Evolutionary conservation across 2,888 invertebrate genomes (phyloP).

Genomic region (Metopia argyrocephala): DNA sequence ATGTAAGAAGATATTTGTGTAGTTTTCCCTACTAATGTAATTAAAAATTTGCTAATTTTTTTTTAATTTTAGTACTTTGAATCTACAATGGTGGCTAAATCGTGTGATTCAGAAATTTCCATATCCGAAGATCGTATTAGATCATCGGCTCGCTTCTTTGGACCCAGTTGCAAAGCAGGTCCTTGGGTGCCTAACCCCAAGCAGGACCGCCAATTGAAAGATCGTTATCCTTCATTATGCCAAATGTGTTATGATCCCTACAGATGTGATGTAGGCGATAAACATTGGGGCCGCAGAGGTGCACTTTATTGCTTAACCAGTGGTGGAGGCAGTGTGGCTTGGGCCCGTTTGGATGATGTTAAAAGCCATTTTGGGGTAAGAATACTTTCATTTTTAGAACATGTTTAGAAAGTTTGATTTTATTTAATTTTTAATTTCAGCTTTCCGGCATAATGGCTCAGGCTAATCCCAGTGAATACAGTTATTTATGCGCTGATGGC

Average conservation of each 20-base stretch:
- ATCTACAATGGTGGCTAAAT: constrained; percentile 84
- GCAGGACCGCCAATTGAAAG: constrained; percentile 83
- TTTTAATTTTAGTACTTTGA: constrained; percentile 84
- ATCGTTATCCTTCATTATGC: constrained; percentile 85
- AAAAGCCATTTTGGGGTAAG: constrained; percentile 83
- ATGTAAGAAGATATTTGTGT: constrained; percentile 80
- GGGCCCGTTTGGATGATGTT: constrained; percentile 87
- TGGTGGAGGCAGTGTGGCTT: constrained; percentile 89
- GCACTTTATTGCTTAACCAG: constrained; percentile 88
- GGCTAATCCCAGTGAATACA: constrained; percentile 80
- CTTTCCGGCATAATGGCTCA: constrained; percentile 76
- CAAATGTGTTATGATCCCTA: constrained; percentile 83
- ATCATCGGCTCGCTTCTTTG: constrained; percentile 87
- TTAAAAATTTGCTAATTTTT: background rate
- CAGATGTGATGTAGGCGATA: constrained; percentile 84
- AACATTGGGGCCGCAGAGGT: constrained; percentile 90
- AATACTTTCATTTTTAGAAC: constrained; percentile 39
- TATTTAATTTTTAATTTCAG: constrained; percentile 56
- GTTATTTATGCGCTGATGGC: constrained; percentile 88
- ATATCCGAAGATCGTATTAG: constrained; percentile 88
- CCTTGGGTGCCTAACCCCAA: constrained; percentile 86
- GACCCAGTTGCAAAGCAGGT: constrained; percentile 90
- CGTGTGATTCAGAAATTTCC: constrained; percentile 84
- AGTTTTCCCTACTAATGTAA: background rate
- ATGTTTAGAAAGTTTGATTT: background rate